Conservation (phyloP, 2,113 vertebrate species). For the Passer domesticus region DNA sequence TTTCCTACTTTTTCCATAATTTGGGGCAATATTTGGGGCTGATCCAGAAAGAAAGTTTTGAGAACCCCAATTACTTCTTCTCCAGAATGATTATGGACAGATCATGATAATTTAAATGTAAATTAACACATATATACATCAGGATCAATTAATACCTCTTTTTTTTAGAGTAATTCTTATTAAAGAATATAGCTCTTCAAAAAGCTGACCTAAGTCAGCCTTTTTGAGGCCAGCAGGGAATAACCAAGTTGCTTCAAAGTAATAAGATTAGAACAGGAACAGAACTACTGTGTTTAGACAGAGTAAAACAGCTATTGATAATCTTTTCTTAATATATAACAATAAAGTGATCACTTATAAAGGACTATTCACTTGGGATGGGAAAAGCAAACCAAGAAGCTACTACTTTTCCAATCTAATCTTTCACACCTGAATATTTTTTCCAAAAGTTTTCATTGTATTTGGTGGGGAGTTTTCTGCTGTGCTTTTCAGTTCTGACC, state of each 20-base stretch:
- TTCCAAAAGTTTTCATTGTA: not conserved
- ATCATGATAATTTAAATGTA: not conserved
- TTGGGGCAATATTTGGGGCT: not conserved
- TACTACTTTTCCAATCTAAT: not conserved
- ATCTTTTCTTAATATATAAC: not conserved
- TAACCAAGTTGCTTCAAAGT: not conserved
- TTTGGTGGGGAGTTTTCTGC: fast-evolving
- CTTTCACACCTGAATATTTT: not conserved
- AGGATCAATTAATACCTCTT: not conserved
- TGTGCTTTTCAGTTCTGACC: not conserved
- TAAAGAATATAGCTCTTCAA: not conserved
- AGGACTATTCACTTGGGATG: not conserved
- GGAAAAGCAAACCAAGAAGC: not conserved
- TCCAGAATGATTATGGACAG: not conserved
- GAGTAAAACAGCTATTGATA: not conserved
- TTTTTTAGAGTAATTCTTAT: not conserved
- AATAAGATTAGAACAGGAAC: not conserved
- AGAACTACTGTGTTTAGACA: not conserved
- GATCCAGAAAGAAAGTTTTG: not conserved
- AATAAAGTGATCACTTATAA: not conserved
- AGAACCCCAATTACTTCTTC: not conserved
- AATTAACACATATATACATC: not conserved
- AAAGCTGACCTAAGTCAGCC: not conserved
- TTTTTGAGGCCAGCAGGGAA: not conserved
- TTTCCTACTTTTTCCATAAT: not conserved